Evolutionary conservation across 2,888 invertebrate genomes (phyloP).

Genomic region (Idaea biselata): DNA sequence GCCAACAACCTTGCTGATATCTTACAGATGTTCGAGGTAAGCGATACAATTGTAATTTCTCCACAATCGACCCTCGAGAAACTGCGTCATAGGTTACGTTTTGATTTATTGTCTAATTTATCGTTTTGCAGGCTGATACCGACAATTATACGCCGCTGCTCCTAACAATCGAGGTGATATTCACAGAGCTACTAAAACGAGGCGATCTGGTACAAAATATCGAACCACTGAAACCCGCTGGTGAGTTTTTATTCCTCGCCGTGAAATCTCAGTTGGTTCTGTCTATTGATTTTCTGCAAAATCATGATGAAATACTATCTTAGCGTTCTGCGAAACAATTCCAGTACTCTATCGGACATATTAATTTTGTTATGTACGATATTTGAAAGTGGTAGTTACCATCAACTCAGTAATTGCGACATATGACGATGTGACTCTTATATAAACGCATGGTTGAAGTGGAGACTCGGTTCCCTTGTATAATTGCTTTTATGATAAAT

Average conservation of each 20-base stretch:
- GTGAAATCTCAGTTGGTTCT: background rate
- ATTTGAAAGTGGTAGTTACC: background rate
- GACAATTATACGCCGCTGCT: slow-evolving; percentile 80
- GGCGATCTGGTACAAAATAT: slow-evolving; percentile 83
- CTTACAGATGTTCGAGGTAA: slow-evolving; percentile 84
- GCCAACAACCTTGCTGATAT: slow-evolving; percentile 85
- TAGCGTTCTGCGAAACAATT: background rate
- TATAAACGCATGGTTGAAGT: slow-evolving; percentile 35
- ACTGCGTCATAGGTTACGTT: slow-evolving; percentile 59
- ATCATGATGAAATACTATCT: slow-evolving; percentile 9
- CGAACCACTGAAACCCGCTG: slow-evolving; percentile 79
- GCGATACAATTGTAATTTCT: slow-evolving; percentile 19
- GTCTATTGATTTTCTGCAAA: slow-evolving; percentile 48
- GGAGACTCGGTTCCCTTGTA: slow-evolving; percentile 31
- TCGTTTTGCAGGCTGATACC: slow-evolving; percentile 63
- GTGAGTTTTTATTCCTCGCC: slow-evolving; percentile 49
- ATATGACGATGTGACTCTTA: slow-evolving; percentile 49
- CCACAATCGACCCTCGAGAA: slow-evolving; percentile 18
- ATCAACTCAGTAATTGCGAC: slow-evolving; percentile 40
- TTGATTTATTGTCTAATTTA: slow-evolving; percentile 36
- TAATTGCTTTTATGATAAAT: slow-evolving; percentile 30
- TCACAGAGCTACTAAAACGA: slow-evolving; percentile 84
- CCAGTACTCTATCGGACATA: background rate
- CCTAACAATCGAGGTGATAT: slow-evolving; percentile 86
- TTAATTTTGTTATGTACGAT: background rate